Evolutionary conservation across 2,888 invertebrate species (phyloP), one percentile per base, ranked within the genome.

Genomic region (Congeria kusceri): DNA sequence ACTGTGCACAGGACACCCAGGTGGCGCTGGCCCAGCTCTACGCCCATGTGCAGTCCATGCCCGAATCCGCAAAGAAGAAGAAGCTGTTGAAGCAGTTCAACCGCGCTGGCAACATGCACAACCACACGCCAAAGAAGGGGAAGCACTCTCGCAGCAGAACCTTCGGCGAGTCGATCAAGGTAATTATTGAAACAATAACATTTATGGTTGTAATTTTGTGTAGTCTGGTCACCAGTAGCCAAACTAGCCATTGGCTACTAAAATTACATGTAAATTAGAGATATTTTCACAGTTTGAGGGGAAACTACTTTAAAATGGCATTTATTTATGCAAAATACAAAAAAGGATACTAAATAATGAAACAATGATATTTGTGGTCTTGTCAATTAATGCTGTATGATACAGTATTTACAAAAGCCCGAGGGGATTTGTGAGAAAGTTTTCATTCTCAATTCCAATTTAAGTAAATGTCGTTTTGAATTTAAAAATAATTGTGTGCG

Each of bases 41-140:
- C 93, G 98, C 98, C 1, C 96, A 98, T 91, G 97, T 98, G 84
- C 94, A 94, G 83, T 89, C 96, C 70, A 94, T 98, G 94, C 98
- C 98, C 0, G 97, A 98, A 92, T 97, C 97, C 0, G 96, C 96
- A 0, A 97, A 97, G 91, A 98, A 97, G 93, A 89, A 90, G 79
- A 91, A 90, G 77, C 84, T 92, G 11, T 71, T 92, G 23, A 92
- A 91, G 75, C 89, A 91, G 85, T 89, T 88, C 64, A 87, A 87
- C 79, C 63, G 80, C 56, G 87, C 86, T 7, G 77, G 81, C 69
- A 75, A 83, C 56, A 47, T 73, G 3, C 63, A 69, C 56, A 70
- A 67, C 39, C 66, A 59, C 23, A 66, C 70, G 23, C 25, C 69
- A 0, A 71, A 73, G 39, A 85, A 87, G 66, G 80, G 78, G 32